Evolutionary conservation across 1,140 invertebrate species (phyloP).

Genomic region (Cyphomyrmex costatus): DNA sequence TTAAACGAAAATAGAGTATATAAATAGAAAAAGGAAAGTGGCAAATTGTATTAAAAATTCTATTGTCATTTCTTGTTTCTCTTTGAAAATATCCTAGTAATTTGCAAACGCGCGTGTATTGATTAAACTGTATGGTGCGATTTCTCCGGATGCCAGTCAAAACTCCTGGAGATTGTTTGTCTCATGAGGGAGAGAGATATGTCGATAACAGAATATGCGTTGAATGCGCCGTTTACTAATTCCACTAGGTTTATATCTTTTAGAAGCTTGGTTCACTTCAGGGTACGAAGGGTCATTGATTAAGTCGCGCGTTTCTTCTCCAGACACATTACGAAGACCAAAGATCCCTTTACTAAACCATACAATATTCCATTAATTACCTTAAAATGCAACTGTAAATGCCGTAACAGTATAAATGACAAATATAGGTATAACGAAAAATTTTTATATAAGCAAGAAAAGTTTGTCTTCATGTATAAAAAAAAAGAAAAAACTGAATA

Average conservation of each 20-base stretch:
- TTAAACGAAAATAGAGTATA: not conserved
- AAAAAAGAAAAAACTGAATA: no score
- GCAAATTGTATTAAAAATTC: no score
- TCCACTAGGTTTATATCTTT: constrained; percentile 22
- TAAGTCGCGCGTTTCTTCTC: constrained; percentile 14
- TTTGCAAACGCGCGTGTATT: not conserved
- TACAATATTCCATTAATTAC: not conserved
- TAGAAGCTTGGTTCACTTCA: not conserved
- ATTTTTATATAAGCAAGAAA: constrained; percentile 16
- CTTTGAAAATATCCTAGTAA: no score
- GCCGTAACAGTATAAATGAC: not conserved
- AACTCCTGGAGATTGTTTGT: constrained; percentile 18
- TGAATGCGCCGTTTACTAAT: constrained; percentile 22
- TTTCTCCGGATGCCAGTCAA: constrained; percentile 49
- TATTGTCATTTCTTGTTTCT: no score
- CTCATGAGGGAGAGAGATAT: constrained; percentile 7
- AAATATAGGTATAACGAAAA: not conserved
- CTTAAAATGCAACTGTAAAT: not conserved
- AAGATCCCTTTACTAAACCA: not conserved
- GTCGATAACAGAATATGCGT: constrained; percentile 53
- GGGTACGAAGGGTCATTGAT: constrained; percentile 7
- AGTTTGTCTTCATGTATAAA: no score
- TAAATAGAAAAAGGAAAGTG: no score
- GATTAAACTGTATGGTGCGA: constrained; percentile 19
- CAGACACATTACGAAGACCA: constrained; percentile 3